Conservation (phyloP, 2,797 vertebrate species). For the Percopsis omiscomaycus region DNA sequence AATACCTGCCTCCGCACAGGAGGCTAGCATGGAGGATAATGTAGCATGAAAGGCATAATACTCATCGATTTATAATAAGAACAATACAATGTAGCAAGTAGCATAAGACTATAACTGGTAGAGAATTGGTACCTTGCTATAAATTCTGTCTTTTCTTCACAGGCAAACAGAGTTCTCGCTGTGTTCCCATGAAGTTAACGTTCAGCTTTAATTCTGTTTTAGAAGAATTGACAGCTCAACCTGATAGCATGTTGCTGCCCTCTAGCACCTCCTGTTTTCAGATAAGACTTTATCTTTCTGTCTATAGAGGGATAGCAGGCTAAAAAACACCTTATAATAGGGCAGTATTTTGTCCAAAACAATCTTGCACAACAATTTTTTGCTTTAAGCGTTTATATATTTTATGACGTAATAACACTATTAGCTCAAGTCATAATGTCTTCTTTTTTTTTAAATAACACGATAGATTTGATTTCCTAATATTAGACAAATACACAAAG, state of each 20-base stretch:
- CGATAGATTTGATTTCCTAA: too few relatives aligned
- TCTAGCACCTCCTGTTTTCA: constrained; percentile 44
- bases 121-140: constrained; percentile 25
- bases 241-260: constrained; percentile 31
- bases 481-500: too few relatives aligned
- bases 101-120: neutral
- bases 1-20: constrained; percentile 29
- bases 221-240: constrained; percentile 13
- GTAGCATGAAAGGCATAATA: constrained; percentile 30
- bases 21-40: constrained; percentile 6
- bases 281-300: constrained; percentile 64
- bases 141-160: neutral
- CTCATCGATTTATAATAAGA: too few relatives aligned
- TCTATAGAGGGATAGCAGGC: constrained; percentile 53
- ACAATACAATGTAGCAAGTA: neutral
- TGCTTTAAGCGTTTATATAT: too few relatives aligned
- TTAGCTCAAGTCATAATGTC: too few relatives aligned
- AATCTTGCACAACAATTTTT: constrained; percentile 18
- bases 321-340: constrained; percentile 61
- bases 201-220: constrained; percentile 26
- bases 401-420: too few relatives aligned
- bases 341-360: constrained; percentile 34
- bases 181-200: constrained; percentile 29
- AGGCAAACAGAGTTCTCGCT: constrained; percentile 4
- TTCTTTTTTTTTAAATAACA: too few relatives aligned